A percentile compares a stretch with the other conserved stretches of the same genome.
Evolutionary conservation across 2,888 invertebrate genomes (phyloP).

Genomic region (Exocentrus adspersus): DNA sequence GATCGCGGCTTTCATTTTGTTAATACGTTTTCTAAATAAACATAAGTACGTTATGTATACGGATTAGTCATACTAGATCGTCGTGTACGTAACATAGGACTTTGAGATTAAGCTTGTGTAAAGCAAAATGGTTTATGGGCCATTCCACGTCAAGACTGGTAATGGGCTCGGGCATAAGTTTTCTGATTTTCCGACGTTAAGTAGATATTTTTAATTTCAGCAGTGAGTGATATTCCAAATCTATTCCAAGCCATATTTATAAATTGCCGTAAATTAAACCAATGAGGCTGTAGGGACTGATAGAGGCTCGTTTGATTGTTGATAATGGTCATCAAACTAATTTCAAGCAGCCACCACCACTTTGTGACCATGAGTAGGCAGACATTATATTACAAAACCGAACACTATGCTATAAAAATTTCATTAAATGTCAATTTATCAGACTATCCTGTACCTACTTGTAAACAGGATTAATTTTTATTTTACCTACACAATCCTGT

Average conservation of each 20-base stretch:
- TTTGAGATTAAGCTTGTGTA: not conserved
- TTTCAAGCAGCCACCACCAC: too few relatives aligned
- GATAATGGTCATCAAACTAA: not conserved
- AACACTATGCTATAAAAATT: not conserved
- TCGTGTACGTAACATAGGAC: not conserved
- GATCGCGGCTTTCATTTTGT: constrained; percentile 30
- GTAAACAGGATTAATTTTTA: too few relatives aligned
- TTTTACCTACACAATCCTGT: not conserved
- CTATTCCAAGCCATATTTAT: not conserved
- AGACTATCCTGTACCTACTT: not conserved
- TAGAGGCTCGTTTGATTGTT: not conserved
- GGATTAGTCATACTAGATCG: constrained; percentile 6
- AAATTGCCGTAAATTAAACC: not conserved
- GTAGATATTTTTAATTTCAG: not conserved
- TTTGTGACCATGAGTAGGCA: too few relatives aligned
- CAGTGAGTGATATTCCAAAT: constrained; percentile 2
- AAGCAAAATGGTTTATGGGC: constrained; percentile 7
- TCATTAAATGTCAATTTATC: not conserved
- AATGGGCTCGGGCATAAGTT: not conserved
- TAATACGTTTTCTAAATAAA: constrained; percentile 33
- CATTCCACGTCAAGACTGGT: constrained; percentile 4
- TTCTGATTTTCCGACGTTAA: not conserved
- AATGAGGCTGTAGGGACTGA: not conserved
- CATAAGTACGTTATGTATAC: constrained; percentile 15
- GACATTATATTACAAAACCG: not conserved